phyloP scores from a whole-genome alignment of 2,113 vertebrate genomes.

The Syrmaticus mikado region DNA sequence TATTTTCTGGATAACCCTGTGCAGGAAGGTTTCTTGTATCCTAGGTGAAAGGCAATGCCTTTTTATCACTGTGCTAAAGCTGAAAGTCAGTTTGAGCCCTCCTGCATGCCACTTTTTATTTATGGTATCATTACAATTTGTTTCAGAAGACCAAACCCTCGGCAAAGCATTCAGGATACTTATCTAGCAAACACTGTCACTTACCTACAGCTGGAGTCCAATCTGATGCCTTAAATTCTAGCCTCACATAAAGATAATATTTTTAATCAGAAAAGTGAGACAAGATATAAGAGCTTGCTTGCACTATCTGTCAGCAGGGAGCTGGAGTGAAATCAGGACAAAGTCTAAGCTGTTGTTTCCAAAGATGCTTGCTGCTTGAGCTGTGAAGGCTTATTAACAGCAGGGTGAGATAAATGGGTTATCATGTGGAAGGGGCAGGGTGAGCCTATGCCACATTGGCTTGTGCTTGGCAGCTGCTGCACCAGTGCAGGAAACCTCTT shows the following conservation, averaged over 20 bases:
- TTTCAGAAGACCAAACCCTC: conserved; percentile 31
- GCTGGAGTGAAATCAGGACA: conserved; percentile 9
- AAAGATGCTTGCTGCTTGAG: not conserved
- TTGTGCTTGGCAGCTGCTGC: not conserved
- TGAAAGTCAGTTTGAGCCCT: conserved; percentile 40
- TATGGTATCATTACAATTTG: conserved; percentile 30
- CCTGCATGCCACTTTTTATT: conserved; percentile 20
- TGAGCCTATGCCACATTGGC: fast-evolving
- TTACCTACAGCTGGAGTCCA: conserved; percentile 16
- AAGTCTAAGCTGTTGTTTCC: not conserved
- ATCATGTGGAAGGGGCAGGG: not conserved
- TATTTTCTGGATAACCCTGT: conserved; percentile 14
- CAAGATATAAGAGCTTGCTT: conserved; percentile 22
- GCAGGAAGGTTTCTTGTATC: not conserved
- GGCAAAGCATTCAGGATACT: conserved; percentile 28
- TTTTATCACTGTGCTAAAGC: not conserved
- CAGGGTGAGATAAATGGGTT: not conserved
- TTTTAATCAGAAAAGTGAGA: conserved; percentile 57
- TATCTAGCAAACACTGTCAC: conserved; percentile 20
- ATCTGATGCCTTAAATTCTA: conserved; percentile 48
- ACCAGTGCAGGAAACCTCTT: fast-evolving
- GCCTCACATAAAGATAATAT: conserved; percentile 43
- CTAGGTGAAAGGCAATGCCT: conserved; percentile 3
- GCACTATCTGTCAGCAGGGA: conserved; percentile 29
- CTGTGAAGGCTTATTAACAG: not conserved